Evolutionary conservation across 2,797 vertebrate species (phyloP).

Genomic region (Malurus splendens): DNA sequence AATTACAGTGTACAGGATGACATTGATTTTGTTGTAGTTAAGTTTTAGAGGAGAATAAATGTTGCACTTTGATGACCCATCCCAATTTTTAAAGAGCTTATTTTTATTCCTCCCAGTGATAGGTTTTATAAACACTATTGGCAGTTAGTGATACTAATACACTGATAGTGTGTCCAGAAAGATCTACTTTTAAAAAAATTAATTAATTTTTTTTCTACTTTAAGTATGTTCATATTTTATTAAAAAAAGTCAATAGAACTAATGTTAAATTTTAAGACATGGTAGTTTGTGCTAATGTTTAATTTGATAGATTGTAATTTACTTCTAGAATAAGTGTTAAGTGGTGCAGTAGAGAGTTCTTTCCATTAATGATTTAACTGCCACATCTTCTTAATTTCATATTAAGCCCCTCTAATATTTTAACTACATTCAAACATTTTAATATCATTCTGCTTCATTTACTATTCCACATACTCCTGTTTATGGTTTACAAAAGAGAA

Average conservation of each 20-base stretch:
- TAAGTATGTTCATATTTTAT: background rate
- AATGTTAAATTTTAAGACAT: background rate
- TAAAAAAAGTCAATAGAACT: background rate
- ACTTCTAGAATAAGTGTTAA: background rate
- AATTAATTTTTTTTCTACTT: background rate
- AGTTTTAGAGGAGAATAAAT: background rate
- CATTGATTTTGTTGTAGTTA: background rate
- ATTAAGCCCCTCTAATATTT: background rate
- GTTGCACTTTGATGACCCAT: background rate
- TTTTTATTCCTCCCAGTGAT: background rate
- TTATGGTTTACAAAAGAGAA: background rate
- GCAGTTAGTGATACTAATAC: background rate
- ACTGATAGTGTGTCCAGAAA: background rate
- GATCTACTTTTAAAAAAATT: background rate
- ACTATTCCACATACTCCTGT: background rate
- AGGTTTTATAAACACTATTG: background rate
- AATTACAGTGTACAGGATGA: background rate
- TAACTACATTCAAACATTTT: background rate
- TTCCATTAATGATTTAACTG: background rate
- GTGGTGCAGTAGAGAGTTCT: background rate
- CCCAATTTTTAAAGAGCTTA: background rate
- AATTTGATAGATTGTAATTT: background rate
- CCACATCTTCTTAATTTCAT: background rate
- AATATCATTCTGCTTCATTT: background rate
- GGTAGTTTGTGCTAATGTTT: background rate